Evolutionary conservation across 2,888 invertebrate genomes (phyloP).

Genomic region (Lepidocyrtoides sp.): DNA sequence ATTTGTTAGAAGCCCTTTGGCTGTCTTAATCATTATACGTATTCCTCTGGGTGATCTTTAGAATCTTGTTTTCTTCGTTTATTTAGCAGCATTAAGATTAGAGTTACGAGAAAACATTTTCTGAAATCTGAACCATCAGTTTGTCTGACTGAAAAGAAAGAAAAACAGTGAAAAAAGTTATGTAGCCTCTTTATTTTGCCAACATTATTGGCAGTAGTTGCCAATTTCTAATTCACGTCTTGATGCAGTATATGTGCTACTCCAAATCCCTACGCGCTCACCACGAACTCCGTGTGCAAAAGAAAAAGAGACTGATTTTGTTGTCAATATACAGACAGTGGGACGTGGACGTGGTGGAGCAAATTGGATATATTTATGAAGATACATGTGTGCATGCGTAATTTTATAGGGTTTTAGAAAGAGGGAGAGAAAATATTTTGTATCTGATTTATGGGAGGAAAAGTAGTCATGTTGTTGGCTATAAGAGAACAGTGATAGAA

Average conservation of each 20-base stretch:
- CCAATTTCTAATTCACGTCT: constrained; percentile 27
- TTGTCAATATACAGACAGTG: constrained; percentile 55
- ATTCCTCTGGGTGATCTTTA: constrained; percentile 21
- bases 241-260: not conserved
- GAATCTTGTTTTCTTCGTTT: not conserved
- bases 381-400: constrained; percentile 33
- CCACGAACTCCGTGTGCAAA: not conserved
- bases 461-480: not conserved
- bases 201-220: constrained; percentile 22
- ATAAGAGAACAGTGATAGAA: not conserved
- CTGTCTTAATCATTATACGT: constrained; percentile 9
- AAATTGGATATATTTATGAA: constrained; percentile 65
- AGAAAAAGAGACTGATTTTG: constrained; percentile 33
- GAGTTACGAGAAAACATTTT: constrained; percentile 44
- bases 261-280: not conserved
- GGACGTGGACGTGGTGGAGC: not conserved
- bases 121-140: constrained; percentile 24
- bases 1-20: not conserved
- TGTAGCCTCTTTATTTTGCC: constrained; percentile 21
- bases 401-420: constrained; percentile 41
- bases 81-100: constrained; percentile 23
- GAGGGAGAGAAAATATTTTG: constrained; percentile 36
- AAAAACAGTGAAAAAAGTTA: constrained; percentile 5
- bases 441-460: not conserved
- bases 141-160: not conserved